A percentile compares a stretch with the other conserved stretches of the same genome.
phyloP scores from a whole-genome alignment of 2,888 invertebrate species.

The Rapana venosa region DNA sequence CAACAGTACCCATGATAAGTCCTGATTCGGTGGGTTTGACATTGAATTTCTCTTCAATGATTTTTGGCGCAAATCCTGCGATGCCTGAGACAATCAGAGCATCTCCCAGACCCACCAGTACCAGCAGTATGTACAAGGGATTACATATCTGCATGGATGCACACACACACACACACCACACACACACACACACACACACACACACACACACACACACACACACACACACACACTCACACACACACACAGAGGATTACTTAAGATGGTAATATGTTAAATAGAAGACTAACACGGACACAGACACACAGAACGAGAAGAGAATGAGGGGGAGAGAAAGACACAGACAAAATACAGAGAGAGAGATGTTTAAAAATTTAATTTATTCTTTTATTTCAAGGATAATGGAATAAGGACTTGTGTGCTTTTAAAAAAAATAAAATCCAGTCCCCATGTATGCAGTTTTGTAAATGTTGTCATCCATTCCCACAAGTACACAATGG shows the following conservation, averaged over 20 bases:
- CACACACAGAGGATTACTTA: no score
- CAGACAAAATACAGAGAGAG: neutral
- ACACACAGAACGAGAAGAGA: neutral
- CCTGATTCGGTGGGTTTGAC: slow-evolving; percentile 70
- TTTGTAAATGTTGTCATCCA: no score
- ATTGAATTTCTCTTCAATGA: slow-evolving; percentile 86
- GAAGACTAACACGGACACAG: neutral
- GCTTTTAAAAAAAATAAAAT: no score
- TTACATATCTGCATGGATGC: slow-evolving; percentile 51
- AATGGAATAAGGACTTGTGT: no score
- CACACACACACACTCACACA: neutral
- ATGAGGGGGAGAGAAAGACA: neutral
- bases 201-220: neutral
- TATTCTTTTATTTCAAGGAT: no score
- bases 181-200: neutral
- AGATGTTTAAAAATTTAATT: no score
- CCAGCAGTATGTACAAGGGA: slow-evolving; percentile 82
- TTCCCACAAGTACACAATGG: no score
- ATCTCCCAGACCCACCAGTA: slow-evolving; percentile 79
- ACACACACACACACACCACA: slow-evolving; percentile 18
- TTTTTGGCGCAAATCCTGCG: slow-evolving; percentile 86
- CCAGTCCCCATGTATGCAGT: no score
- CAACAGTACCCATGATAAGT: slow-evolving; percentile 56
- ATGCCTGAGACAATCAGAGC: slow-evolving; percentile 80
- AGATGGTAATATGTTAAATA: no score